phyloP scores from a whole-genome alignment of 2,113 vertebrate genomes.

The Pseudopipra pipra region DNA sequence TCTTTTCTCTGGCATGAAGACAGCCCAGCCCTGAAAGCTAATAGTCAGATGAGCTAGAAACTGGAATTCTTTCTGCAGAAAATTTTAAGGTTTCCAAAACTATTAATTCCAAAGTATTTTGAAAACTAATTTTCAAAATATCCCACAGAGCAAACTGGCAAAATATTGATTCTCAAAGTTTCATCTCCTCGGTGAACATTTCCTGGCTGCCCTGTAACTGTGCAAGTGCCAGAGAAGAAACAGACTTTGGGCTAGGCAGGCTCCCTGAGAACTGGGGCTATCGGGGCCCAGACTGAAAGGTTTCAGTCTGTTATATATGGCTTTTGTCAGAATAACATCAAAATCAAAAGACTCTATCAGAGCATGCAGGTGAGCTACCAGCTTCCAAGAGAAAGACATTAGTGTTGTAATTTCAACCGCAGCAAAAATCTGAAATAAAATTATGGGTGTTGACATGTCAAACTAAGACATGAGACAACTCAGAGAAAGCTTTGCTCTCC shows the following conservation, averaged over 20 bases:
- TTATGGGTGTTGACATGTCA: neutral
- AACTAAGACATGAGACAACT: neutral
- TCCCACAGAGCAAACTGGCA: neutral
- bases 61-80: neutral
- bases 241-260: neutral
- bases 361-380: neutral
- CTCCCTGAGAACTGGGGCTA: neutral
- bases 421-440: neutral
- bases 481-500: neutral
- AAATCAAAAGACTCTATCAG: neutral
- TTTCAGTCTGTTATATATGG: rapidly evolving
- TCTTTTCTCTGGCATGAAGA: neutral
- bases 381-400: neutral
- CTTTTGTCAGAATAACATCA: neutral
- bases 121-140: neutral
- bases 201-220: neutral
- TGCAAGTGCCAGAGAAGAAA: neutral
- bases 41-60: neutral
- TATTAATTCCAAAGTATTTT: neutral
- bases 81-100: neutral
- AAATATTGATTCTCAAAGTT: neutral
- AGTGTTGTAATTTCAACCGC: neutral
- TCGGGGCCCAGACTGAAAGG: neutral
- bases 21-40: slow-evolving; percentile 8
- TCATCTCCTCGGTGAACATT: neutral